Evolutionary conservation across 2,113 vertebrate species (phyloP), one percentile per base, ranked within the genome.

Genomic region (Peucedramus taeniatus): DNA sequence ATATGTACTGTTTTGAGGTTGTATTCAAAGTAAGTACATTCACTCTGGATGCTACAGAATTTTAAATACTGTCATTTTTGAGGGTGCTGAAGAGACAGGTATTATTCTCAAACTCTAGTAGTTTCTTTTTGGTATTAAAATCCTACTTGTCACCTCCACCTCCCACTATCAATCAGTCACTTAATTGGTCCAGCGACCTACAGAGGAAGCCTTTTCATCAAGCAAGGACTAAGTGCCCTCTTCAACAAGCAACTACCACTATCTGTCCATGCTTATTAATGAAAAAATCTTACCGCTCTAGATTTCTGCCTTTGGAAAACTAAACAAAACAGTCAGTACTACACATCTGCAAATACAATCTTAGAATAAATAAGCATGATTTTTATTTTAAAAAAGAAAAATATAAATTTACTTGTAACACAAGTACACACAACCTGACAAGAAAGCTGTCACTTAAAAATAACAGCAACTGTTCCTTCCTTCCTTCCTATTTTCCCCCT

Each of bases 391-490:
- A 50, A 74, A 87, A 23, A 68, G 7, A 84, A 78, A 93, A 85
- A 49, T 13, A 80, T 7, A 45, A 6, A 45, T 53, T 89, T 77
- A 59, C 44, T 84, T 89, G 51, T 28, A 44, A 30, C 47, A 56
- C 11, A 49, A 78, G 30, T 45, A 60, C 44, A 53, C 10, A 42
- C 37, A 90, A 83, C 61, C 44, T 47, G 78, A 91, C 56, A 37
- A 81, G 72, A 90, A 94, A 92, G 78, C n/a, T 30, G 44, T 35
- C 80, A 71, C 74, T 92, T 68, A 81, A 90, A 87, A 94, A 83
- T 78, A 83, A 78, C 39, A 91, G 44, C 47, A 80, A 86, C 50
- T 87, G 61, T 71, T 89, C 64, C 30, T 93, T 87, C 64, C 30
- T 93, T 87, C 68, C 70, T 83, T 93, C 50, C 80, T 64, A 26